Percentiles rank a stretch among this genome's conserved stretches.
phyloP scores from a whole-genome alignment of 2,113 vertebrate genomes.

The Paralichthys olivaceus region DNA sequence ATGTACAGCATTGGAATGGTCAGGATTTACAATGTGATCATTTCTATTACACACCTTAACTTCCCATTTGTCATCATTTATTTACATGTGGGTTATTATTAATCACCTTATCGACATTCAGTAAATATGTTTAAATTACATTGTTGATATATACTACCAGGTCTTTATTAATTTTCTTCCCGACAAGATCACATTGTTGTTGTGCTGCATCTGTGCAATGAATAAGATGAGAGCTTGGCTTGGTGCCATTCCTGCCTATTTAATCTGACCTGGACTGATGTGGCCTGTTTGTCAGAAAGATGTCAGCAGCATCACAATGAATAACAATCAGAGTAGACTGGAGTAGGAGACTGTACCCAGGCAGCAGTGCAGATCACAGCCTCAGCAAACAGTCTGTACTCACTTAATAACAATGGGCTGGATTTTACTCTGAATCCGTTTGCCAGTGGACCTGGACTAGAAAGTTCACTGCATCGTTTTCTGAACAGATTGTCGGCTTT shows the following conservation, averaged over 20 bases:
- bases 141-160: background rate
- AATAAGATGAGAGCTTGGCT: background rate
- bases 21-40: slow-evolving; percentile 3
- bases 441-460: background rate
- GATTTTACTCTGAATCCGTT: background rate
- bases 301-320: slow-evolving; percentile 45
- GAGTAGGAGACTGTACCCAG: background rate
- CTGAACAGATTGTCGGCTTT: slow-evolving; percentile 18
- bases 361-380: slow-evolving; percentile 7
- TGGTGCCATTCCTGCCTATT: slow-evolving; percentile 2
- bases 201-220: background rate
- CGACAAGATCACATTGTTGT: background rate
- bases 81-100: background rate
- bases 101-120: background rate
- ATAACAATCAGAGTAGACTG: slow-evolving; percentile 14
- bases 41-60: background rate
- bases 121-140: background rate
- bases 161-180: background rate
- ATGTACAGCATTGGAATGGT: background rate
- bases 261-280: slow-evolving; percentile 29
- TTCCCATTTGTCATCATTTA: background rate
- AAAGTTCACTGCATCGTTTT: background rate
- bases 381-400: slow-evolving; percentile 1
- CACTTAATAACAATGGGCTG: background rate
- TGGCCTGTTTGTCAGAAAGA: slow-evolving; percentile 43